Percentiles rank a stretch among this genome's conserved stretches.
Conservation (phyloP, 2,113 vertebrate genomes). For the Lagopus leucura region DNA sequence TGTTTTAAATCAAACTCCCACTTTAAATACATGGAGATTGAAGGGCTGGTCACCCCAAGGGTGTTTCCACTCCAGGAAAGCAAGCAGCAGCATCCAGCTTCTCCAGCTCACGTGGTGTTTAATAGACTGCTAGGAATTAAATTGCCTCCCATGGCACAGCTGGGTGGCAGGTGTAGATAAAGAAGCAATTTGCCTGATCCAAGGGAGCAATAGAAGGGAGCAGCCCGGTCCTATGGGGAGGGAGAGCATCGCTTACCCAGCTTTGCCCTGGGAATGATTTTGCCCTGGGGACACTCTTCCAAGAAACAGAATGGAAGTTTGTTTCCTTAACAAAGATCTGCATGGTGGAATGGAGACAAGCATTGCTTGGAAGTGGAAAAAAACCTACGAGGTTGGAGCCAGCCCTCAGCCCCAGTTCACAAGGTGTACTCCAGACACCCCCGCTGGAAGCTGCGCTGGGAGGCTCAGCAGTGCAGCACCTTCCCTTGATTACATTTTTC, state of each 20-base stretch:
- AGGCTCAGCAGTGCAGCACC: constrained; percentile 36
- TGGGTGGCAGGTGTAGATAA: neutral
- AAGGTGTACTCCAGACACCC: neutral
- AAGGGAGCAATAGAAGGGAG: neutral
- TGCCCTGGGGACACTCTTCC: neutral
- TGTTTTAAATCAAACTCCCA: neutral
- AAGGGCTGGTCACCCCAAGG: neutral
- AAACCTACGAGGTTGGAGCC: neutral
- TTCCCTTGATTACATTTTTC: constrained; percentile 60
- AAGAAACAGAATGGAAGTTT: neutral
- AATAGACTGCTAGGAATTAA: constrained; percentile 4
- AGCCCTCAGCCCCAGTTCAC: neutral
- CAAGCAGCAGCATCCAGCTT: neutral
- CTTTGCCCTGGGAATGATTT: neutral
- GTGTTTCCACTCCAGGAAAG: neutral
- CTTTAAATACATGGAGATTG: neutral
- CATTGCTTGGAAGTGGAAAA: neutral
- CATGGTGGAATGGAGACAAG: rapidly evolving
- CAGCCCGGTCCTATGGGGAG: neutral
- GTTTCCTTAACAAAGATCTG: rapidly evolving
- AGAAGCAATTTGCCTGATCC: neutral
- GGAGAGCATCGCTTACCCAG: neutral
- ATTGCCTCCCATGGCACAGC: neutral
- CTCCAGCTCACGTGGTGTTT: neutral
- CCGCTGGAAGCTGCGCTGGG: neutral